These are phyloP conservation scores for Dryobota labecula DNA, from an alignment of 2,888 invertebrate species.

Conservation along the genomic window DNA sequence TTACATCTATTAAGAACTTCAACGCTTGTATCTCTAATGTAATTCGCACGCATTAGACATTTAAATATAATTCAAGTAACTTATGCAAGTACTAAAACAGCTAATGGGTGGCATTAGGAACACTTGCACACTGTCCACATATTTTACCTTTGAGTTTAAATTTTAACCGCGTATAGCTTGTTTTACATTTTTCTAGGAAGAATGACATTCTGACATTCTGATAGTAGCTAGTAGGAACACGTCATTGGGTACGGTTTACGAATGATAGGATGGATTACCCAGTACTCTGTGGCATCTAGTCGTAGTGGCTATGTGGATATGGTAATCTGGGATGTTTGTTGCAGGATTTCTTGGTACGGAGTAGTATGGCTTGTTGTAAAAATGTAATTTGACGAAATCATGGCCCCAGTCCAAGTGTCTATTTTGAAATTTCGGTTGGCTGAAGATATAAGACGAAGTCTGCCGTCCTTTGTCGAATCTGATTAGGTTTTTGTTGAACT, in stretches of 20 bases:
- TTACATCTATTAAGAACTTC: constrained; percentile 84
- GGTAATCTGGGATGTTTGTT: constrained; percentile 34
- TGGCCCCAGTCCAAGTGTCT: constrained; percentile 19
- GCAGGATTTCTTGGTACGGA: constrained; percentile 33
- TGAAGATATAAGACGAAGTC: too few species aligned
- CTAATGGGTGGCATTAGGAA: constrained; percentile 77
- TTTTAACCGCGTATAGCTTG: constrained; percentile 61
- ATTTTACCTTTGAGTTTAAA: constrained; percentile 64
- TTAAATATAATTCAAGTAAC: constrained; percentile 86
- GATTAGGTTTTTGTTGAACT: too few species aligned
- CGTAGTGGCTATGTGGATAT: constrained; percentile 36
- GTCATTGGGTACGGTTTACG: constrained; percentile 49
- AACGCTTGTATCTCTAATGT: constrained; percentile 81
- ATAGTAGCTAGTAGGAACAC: constrained; percentile 30
- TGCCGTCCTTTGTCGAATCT: too few species aligned
- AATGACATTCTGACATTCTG: constrained; percentile 49
- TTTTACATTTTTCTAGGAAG: constrained; percentile 59
- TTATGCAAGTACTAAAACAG: constrained; percentile 79
- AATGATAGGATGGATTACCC: constrained; percentile 41
- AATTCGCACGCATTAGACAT: constrained; percentile 82
- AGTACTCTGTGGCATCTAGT: constrained; percentile 41
- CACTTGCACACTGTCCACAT: constrained; percentile 65
- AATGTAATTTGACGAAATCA: constrained; percentile 27
- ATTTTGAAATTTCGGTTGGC: not conserved
- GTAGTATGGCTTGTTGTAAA: constrained; percentile 26